Conservation (phyloP, 2,888 invertebrate genomes). For the Isoperla grammatica region DNA sequence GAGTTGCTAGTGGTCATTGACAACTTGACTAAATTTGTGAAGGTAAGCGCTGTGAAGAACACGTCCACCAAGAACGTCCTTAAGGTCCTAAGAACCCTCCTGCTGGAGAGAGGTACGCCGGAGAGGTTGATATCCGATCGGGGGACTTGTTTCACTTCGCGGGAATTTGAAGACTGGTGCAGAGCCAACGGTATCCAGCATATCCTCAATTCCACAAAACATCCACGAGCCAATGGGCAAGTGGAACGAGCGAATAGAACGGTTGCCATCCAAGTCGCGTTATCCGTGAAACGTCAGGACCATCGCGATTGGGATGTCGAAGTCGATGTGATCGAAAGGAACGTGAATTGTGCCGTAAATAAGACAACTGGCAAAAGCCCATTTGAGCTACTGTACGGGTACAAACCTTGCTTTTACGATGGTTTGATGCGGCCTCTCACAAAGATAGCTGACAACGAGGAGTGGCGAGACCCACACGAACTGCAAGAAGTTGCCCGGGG, state of each 20-base stretch:
- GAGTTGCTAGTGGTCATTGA: conserved; percentile 33
- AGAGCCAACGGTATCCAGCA: neutral
- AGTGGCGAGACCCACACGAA: too few relatives aligned
- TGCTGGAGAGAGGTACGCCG: conserved; percentile 29
- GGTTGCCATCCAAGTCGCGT: neutral
- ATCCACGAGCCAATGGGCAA: neutral
- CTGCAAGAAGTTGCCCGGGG: too few relatives aligned
- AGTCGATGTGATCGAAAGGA: neutral
- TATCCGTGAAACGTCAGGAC: neutral
- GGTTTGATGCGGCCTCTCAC: too few relatives aligned
- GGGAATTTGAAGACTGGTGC: conserved; percentile 26
- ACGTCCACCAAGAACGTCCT: conserved; percentile 21
- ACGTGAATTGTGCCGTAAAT: neutral
- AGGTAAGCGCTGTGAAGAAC: conserved; percentile 27
- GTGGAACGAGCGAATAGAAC: neutral
- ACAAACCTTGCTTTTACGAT: too few relatives aligned
- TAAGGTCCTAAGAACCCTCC: conserved; percentile 21
- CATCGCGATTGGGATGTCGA: neutral
- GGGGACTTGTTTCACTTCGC: conserved; percentile 30
- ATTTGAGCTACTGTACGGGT: too few relatives aligned
- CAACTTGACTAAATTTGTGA: conserved; percentile 31
- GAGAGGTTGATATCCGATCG: conserved; percentile 28
- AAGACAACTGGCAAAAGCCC: too few relatives aligned
- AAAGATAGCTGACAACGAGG: too few relatives aligned
- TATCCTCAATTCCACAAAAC: neutral